Base-by-base conservation (phyloP, 2,797 vertebrate genomes). In the Pristis pectinata region DNA sequence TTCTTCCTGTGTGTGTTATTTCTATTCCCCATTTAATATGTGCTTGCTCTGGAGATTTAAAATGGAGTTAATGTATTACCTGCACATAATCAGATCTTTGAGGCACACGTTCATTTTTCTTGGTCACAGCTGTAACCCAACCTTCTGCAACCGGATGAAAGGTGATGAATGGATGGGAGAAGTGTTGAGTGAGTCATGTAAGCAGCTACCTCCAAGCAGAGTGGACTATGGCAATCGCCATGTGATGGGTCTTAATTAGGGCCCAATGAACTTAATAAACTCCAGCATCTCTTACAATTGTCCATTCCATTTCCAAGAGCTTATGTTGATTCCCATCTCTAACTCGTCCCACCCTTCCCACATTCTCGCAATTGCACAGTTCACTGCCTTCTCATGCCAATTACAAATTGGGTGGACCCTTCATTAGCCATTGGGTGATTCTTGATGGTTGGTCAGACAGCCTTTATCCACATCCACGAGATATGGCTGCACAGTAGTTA, bases 61-160 rank as follows among this genome's bases (percentile, higher is more conserved):
- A 96, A 96, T 95, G 95, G 95, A 96, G 95, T 96, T 95, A 96
- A 96, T 96, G 96, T 96, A 97, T 98, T 98, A 98, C 95, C 95
- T 95, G 95, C 95, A 97, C 95, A 97, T 97, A 97, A 98, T 98
- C 96, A 96, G 97, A 97, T 97, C 96, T 97, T 96, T 98, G 97
- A 97, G 97, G 98, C 96, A 95, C 96, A 96, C 95, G 95, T 97
- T 97, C 95, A 96, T 98, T 98, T 98, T 97, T 97, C 96, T 97
- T 97, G 97, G 97, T 98, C 97, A 98, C 96, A 93, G 27, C 27
- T 72, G 70, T 72, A 5, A 7, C 70, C 70, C 95, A 97, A 96
- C 97, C 96, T 95, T 95, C 95, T 95, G 95, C 96, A 96, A 96
- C 96, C 96, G 96, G 13, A 87, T 98, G 96, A 97, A 97, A 98